These are phyloP conservation scores for Cephus cinctus DNA, from an alignment of 1,140 invertebrate genomes.

Conservation along the genomic window DNA sequence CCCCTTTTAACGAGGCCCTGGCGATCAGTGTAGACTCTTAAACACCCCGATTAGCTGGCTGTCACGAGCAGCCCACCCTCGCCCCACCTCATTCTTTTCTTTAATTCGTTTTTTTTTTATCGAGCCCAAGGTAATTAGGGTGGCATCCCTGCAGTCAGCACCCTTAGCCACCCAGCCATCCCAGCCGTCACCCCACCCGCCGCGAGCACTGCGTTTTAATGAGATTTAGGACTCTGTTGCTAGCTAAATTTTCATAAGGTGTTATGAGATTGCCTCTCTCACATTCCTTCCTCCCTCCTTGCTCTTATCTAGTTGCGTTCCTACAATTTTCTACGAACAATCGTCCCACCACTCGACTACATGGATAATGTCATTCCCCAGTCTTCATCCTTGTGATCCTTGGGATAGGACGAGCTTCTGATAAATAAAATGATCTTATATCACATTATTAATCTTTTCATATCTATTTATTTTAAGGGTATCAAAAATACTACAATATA, in stretches of 20 bases:
- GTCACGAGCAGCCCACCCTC: conserved; percentile 55
- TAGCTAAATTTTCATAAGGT: conserved; percentile 48
- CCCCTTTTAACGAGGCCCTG: conserved; percentile 53
- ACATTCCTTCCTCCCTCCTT: not conserved
- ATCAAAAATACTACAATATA: too few relatives aligned
- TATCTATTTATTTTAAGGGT: too few relatives aligned
- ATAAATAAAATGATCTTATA: too few relatives aligned
- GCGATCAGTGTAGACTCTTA: conserved; percentile 57
- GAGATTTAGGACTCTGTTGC: conserved; percentile 47
- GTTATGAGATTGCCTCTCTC: conserved; percentile 28
- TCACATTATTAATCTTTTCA: too few relatives aligned
- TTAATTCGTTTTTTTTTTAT: conserved; percentile 55
- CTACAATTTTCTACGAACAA: not conserved
- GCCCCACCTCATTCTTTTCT: conserved; percentile 55
- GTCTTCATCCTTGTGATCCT: too few relatives aligned
- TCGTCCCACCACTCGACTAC: too few relatives aligned
- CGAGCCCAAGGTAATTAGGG: conserved; percentile 53
- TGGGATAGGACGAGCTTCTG: too few relatives aligned
- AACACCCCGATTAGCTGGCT: conserved; percentile 58
- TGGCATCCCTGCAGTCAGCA: conserved; percentile 50
- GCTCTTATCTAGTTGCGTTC: conserved; percentile 1
- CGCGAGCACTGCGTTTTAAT: conserved; percentile 39
- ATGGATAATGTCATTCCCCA: too few relatives aligned
- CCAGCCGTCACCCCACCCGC: conserved; percentile 1
- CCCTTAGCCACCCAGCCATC: conserved; percentile 18